These are phyloP conservation scores for Megaceryle torquata DNA, from an alignment of 2,113 vertebrate genomes.

Conservation along the genomic window DNA sequence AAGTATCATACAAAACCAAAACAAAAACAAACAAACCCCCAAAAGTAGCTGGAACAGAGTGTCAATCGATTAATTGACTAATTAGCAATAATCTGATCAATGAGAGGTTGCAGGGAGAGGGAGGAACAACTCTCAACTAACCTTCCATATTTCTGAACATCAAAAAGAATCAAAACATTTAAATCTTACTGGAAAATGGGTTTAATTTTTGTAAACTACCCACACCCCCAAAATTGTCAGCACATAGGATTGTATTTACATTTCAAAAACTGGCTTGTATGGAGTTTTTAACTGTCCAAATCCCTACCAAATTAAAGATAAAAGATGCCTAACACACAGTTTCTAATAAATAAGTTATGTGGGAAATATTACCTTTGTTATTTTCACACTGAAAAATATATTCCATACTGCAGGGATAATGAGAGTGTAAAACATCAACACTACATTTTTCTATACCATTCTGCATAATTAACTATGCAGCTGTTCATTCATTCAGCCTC, in stretches of 20 bases:
- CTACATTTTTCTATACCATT: slow-evolving; percentile 57
- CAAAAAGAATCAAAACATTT: background rate
- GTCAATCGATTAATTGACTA: background rate
- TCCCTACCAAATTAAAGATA: background rate
- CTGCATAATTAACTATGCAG: slow-evolving; percentile 60
- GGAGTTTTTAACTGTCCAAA: background rate
- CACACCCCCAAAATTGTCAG: background rate
- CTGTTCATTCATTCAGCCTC: slow-evolving; percentile 38
- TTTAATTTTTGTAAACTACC: background rate
- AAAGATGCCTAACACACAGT: background rate
- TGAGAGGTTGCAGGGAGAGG: background rate
- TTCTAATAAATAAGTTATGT: slow-evolving; percentile 35
- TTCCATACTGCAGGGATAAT: slow-evolving; percentile 27
- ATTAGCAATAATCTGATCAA: background rate
- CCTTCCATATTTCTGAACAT: background rate
- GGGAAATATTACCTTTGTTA: slow-evolving; percentile 15
- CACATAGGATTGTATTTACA: background rate
- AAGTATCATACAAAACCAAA: background rate
- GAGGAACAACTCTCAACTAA: background rate
- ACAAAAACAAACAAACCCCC: background rate
- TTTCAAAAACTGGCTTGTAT: background rate
- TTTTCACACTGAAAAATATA: slow-evolving; percentile 49
- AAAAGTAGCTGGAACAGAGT: background rate
- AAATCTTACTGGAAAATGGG: background rate
- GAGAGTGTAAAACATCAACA: slow-evolving; percentile 51